A percentile compares a stretch with the other conserved stretches of the same genome.
phyloP scores from a whole-genome alignment of 2,113 vertebrate species.

The Syrrhaptes paradoxus region DNA sequence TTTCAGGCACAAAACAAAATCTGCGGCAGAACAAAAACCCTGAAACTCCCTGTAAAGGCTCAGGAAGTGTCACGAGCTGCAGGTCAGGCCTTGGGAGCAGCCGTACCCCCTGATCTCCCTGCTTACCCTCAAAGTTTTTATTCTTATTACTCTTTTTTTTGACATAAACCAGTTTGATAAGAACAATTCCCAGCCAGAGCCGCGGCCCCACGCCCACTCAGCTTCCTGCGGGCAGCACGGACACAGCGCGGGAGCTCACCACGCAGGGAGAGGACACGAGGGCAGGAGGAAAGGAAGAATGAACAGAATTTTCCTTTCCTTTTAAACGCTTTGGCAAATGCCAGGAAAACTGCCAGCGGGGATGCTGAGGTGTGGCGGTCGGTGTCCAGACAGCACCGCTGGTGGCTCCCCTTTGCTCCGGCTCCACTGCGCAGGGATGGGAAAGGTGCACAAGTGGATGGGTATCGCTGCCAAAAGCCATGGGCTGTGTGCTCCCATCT shows the following conservation, averaged over 20 bases:
- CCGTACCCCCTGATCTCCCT: background rate
- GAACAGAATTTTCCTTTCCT: constrained; percentile 28
- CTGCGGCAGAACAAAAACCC: background rate
- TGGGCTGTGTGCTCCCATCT: rapidly evolving
- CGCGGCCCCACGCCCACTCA: background rate
- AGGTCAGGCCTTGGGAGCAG: background rate
- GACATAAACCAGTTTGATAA: background rate
- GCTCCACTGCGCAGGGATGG: background rate
- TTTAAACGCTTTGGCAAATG: background rate
- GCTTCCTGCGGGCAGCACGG: constrained; percentile 10
- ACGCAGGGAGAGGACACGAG: background rate
- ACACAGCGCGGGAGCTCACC: background rate
- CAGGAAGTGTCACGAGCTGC: background rate
- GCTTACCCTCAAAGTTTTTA: background rate
- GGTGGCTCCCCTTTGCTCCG: background rate
- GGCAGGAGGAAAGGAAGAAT: constrained; percentile 12
- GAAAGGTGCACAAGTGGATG: background rate
- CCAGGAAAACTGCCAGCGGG: rapidly evolving
- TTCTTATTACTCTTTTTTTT: constrained; percentile 13
- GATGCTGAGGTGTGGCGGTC: background rate
- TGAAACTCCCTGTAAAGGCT: background rate
- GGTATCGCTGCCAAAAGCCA: background rate
- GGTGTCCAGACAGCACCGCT: rapidly evolving
- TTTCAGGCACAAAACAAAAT: background rate
- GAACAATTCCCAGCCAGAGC: constrained; percentile 17